Base-by-base conservation (phyloP, 1,140 invertebrate species). In the Rhyzopertha dominica region DNA sequence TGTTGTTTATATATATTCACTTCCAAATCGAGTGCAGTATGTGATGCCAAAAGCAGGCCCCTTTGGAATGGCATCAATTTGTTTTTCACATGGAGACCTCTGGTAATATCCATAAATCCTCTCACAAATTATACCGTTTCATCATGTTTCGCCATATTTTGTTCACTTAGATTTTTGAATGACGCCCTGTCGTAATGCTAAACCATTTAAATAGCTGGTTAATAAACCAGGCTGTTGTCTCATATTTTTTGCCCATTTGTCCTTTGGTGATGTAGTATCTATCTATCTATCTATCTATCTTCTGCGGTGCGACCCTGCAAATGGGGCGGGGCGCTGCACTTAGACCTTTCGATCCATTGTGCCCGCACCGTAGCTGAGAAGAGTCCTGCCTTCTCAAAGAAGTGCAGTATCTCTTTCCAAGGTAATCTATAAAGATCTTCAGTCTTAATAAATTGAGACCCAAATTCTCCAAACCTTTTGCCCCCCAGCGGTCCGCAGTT, bases 191-290 rank as follows among this genome's bases (percentile, higher is more conserved):
- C 14, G 23, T 35, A 14, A 16, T 14, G 12, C 10, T 14, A 35
- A 35, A 35, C 32, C 32, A 35, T 17, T 35, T 16, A 35, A 35
- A 35, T 18, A 35, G 5, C 14, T 10, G 9, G 32, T 10, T 17
- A 35, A 10, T 7, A 35, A 35, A 35, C 32, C 32, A 35, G 23
- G 32, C 32, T 4, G 14, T 35, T 35, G 32, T 35, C 32, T 14
- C 32, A 35, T 10, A 10, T 35, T 35, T 17, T 35, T 35, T 18
- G 10, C 8, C 32, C 23, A 35, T 14, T 35, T 12, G 4, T 20
- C 16, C 32, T 16, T 35, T 8, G 29, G 23, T 8, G 32, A 30
- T 37, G 10, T 8, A 20, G n/a, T 35, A 1, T 2, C 39, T 14
- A n/a, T n/a, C n/a, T n/a, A n/a, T n/a, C n/a, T n/a, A n/a, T n/a